Percentiles rank a stretch among this genome's conserved stretches.
Evolutionary conservation across 2,888 invertebrate genomes (phyloP).

Genomic region (Allacma fusca): DNA sequence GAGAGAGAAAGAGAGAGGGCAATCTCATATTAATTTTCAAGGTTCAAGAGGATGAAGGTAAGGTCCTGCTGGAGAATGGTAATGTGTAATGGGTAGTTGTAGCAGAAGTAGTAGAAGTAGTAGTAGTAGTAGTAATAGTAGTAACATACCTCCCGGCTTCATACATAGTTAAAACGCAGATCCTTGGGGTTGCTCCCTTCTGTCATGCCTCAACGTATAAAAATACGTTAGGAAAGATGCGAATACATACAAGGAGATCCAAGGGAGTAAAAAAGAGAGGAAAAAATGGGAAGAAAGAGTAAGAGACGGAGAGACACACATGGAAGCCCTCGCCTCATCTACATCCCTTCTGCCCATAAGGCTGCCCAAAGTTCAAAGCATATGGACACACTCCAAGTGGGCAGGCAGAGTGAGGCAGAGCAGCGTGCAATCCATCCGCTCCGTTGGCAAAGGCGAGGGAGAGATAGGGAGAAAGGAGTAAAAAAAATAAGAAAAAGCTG

Average conservation of each 20-base stretch:
- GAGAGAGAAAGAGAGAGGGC: neutral
- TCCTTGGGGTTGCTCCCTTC: neutral
- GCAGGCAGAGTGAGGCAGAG: slow-evolving; percentile 21
- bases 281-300: neutral
- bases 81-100: too few species aligned
- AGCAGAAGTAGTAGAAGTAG: neutral
- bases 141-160: neutral
- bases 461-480: slow-evolving; percentile 27
- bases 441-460: slow-evolving; percentile 9
- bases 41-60: slow-evolving; percentile 9
- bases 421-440: too few species aligned
- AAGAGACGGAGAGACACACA: neutral
- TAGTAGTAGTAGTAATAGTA: neutral
- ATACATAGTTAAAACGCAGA: neutral
- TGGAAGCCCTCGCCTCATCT: slow-evolving; percentile 12
- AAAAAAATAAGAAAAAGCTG: neutral
- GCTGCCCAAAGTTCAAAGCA: slow-evolving; percentile 40
- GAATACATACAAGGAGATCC: too few species aligned
- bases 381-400: slow-evolving; percentile 53
- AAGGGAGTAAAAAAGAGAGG: too few species aligned
- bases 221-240: neutral
- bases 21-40: neutral
- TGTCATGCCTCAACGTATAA: neutral
- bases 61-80: slow-evolving; percentile 3
- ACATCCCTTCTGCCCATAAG: slow-evolving; percentile 30